phyloP scores from a whole-genome alignment of 2,888 invertebrate genomes.

The Drosophila lacicola region DNA sequence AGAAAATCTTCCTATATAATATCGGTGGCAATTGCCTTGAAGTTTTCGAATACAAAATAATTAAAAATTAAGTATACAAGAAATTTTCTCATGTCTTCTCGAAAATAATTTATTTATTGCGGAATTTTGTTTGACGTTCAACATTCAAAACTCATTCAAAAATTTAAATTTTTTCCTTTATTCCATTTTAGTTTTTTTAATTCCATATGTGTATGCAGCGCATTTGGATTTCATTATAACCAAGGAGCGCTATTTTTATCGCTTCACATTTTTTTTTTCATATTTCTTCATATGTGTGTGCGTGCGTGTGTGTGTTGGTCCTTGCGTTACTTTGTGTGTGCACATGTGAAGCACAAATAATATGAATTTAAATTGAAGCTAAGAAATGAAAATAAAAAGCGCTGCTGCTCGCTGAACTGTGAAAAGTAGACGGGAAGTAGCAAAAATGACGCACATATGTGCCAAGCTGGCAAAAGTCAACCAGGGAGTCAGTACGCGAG shows the following conservation, averaged over 20 bases:
- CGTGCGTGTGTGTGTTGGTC: conserved; percentile 6
- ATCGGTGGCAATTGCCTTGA: too few species aligned
- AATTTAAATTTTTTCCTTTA: background rate
- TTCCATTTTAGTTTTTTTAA: background rate
- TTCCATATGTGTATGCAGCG: background rate
- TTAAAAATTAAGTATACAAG: too few species aligned
- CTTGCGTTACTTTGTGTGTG: conserved; percentile 4
- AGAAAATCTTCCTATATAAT: too few species aligned
- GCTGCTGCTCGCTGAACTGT: conserved; percentile 56
- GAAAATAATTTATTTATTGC: too few species aligned
- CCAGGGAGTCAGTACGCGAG: conserved; percentile 8
- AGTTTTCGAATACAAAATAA: too few species aligned
- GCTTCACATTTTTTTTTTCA: too few species aligned
- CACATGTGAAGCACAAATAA: conserved; percentile 53
- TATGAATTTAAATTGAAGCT: conserved; percentile 72
- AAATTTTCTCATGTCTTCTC: too few species aligned
- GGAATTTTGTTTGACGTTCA: too few species aligned
- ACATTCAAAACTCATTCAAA: too few species aligned
- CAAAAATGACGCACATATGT: conserved; percentile 60
- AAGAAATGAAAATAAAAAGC: conserved; percentile 42
- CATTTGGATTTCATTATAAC: background rate
- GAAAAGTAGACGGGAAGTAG: conserved; percentile 66
- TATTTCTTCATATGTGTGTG: conserved; percentile 1
- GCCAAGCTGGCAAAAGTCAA: conserved; percentile 57
- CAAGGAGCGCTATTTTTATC: conserved; percentile 5